Conservation (phyloP, 2,113 vertebrate species). For the Psittacara wagleri region DNA sequence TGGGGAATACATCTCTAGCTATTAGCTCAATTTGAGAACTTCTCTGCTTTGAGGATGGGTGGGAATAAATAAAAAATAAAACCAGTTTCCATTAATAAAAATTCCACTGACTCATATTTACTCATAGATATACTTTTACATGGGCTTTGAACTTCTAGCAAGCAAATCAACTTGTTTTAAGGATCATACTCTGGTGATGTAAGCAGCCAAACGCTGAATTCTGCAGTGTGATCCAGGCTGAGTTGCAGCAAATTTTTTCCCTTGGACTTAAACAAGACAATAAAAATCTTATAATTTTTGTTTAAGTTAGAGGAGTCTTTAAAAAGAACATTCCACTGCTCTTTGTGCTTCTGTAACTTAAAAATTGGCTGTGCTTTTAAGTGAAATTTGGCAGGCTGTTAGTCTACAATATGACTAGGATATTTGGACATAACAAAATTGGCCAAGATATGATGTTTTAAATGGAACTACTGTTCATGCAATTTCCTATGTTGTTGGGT, state of each 20-base stretch:
- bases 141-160: constrained; percentile 35
- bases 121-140: constrained; percentile 45
- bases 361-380: constrained; percentile 68
- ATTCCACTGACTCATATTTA: constrained; percentile 42
- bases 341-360: constrained; percentile 71
- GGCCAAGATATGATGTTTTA: constrained; percentile 76
- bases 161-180: constrained; percentile 37
- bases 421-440: constrained; percentile 77
- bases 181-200: neutral
- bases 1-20: neutral
- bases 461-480: constrained; percentile 73
- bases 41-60: neutral
- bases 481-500: constrained; percentile 60
- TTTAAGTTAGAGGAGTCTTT: constrained; percentile 65
- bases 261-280: constrained; percentile 54
- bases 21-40: neutral
- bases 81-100: constrained; percentile 45
- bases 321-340: constrained; percentile 69
- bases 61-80: neutral
- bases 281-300: constrained; percentile 65
- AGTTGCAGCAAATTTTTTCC: constrained; percentile 34
- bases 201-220: constrained; percentile 42
- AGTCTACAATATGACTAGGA: constrained; percentile 71
- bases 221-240: constrained; percentile 9
- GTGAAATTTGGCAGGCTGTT: constrained; percentile 72